These are phyloP conservation scores for Crocodylus rhombifer DNA, from an alignment of 2,797 vertebrate species.

Conservation along the genomic window DNA sequence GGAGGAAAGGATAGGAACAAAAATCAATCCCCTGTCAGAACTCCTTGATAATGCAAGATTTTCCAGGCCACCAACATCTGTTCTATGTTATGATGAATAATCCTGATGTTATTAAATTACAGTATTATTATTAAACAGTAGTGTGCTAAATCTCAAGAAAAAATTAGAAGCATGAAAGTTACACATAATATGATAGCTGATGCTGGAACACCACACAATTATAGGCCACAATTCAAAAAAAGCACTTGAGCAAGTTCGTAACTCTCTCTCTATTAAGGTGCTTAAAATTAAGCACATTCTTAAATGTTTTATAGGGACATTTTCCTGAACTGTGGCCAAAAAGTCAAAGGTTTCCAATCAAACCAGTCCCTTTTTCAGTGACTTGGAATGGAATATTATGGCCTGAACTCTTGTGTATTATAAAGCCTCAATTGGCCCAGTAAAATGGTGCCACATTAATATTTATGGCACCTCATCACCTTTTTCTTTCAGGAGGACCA, in stretches of 20 bases:
- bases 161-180: not conserved
- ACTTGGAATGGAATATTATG: not conserved
- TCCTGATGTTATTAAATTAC: conserved; percentile 42
- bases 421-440: not conserved
- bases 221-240: not conserved
- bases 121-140: conserved; percentile 43
- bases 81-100: conserved; percentile 31
- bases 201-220: conserved; percentile 1
- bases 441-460: not conserved
- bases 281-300: conserved; percentile 8
- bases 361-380: not conserved
- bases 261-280: not conserved
- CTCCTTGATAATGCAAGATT: conserved; percentile 6
- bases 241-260: not conserved
- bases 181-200: accelerated
- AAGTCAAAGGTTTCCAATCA: not conserved
- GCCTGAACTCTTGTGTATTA: not conserved
- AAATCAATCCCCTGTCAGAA: conserved; percentile 11
- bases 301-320: accelerated
- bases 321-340: not conserved
- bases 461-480: accelerated
- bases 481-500: not conserved
- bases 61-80: conserved; percentile 44
- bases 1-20: not conserved
- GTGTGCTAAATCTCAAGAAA: conserved; percentile 47